Conservation (phyloP, 2,113 vertebrate genomes). For the Progne subis region DNA sequence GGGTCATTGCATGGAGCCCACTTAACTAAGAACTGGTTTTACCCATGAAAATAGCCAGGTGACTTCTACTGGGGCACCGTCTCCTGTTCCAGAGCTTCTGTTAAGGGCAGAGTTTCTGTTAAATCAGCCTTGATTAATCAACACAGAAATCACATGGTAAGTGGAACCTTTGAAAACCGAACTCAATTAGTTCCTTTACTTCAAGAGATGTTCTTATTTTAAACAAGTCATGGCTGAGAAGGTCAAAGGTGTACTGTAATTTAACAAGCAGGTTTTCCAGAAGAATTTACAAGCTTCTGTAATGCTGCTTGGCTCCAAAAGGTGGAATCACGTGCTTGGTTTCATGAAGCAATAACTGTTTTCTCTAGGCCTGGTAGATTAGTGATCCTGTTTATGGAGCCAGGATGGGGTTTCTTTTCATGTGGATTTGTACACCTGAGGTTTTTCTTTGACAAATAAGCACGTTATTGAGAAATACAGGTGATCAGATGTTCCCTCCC, state of each 20-base stretch:
- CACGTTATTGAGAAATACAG: background rate
- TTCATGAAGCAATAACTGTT: background rate
- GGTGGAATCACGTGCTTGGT: background rate
- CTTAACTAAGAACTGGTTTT: background rate
- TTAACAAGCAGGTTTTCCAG: background rate
- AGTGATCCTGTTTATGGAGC: background rate
- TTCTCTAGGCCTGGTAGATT: background rate
- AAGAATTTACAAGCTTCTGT: background rate
- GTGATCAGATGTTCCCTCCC: slow-evolving; percentile 5
- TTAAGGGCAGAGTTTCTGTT: background rate
- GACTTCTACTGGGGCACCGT: background rate
- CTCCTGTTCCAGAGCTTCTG: background rate
- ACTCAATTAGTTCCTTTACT: background rate
- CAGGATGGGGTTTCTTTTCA: background rate
- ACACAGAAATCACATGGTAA: background rate
- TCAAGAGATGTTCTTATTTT: background rate
- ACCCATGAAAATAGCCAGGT: background rate
- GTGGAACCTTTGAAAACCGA: background rate
- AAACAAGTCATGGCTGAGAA: background rate
- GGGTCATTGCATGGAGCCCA: background rate
- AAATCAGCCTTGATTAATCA: background rate
- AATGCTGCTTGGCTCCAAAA: background rate
- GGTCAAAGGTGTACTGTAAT: background rate
- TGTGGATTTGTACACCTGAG: background rate
- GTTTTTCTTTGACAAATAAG: background rate